These are phyloP conservation scores for Rhabditoides inermis DNA, from an alignment of 2,888 invertebrate species.

Conservation along the genomic window DNA sequence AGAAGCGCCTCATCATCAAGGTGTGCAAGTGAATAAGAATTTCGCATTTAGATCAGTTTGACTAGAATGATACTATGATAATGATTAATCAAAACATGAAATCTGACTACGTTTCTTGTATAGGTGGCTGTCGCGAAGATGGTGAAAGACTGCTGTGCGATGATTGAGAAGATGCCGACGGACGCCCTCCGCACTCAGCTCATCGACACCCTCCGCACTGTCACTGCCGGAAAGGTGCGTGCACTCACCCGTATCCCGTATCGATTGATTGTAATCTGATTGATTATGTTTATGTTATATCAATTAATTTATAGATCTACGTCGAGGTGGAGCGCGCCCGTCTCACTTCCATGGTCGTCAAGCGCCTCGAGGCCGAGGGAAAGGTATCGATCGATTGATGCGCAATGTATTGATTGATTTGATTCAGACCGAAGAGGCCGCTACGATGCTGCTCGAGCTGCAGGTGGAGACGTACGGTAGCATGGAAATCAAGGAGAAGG, in stretches of 20 bases:
- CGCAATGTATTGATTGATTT: background rate
- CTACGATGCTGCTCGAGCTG: constrained; percentile 85
- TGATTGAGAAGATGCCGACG: constrained; percentile 61
- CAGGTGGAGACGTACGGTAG: constrained; percentile 97
- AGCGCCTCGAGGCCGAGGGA: constrained; percentile 59
- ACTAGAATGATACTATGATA: background rate
- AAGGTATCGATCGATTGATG: constrained; percentile 33
- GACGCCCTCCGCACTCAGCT: constrained; percentile 77
- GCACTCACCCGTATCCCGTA: background rate
- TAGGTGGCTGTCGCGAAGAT: no score
- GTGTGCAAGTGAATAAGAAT: constrained; percentile 53
- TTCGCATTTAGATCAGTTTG: background rate
- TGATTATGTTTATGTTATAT: background rate
- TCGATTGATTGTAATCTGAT: background rate
- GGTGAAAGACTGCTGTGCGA: constrained; percentile 36
- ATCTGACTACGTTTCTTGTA: no score
- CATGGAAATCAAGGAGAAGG: constrained; percentile 91
- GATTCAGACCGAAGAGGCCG: constrained; percentile 80
- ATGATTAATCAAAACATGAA: no score
- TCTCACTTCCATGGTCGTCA: constrained; percentile 68
- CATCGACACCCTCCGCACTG: constrained; percentile 84
- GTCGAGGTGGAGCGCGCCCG: constrained; percentile 98
- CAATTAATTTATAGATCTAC: constrained; percentile 65
- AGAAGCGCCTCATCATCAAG: constrained; percentile 88
- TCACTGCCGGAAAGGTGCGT: constrained; percentile 79